Evolutionary conservation across 1,140 invertebrate species (phyloP), one percentile per base, ranked within the genome.

Genomic region (Rhagoletis pomonella): DNA sequence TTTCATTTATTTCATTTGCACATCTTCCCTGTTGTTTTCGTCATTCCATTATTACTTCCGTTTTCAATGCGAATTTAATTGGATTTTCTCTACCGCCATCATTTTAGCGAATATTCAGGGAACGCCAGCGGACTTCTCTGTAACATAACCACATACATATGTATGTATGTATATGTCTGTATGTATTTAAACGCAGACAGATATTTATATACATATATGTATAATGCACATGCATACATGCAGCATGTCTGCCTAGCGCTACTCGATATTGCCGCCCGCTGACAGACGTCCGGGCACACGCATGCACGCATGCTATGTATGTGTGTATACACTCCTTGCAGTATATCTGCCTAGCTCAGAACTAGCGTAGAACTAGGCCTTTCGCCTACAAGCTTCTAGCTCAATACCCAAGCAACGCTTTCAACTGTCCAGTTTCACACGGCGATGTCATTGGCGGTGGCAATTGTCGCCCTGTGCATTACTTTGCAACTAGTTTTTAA

Each of bases 1-100:
- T 58, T 84, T 50, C 14, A 44, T 77, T 86, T 69, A 55, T 64
- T 77, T 84, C 19, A 59, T 86, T 86, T 87, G 58, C 44, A 59
- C 77, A 87, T 85, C 14, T 42, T 50, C 67, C 64, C n/a, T 77
- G 50, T 62, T 86, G 50, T 86, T 62, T 85, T 39, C 77, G 44
- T 86, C 67, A 10, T 88, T 92, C 90, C 90, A 88, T 90, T 90
- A 90, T 92, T 92, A 89, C 91, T 92, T 91, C 90, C 90, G 7
- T 44, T 90, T 91, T 92, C 91, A 92, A 92, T 92, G 91, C 89
- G 90, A 92, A 91, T 92, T 92, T 92, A 92, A 92, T 92, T 92
- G 91, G 91, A 92, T 92, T 92, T 92, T 92, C 91, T 91, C 90
- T 89, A 65, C 5, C 58, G 67, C 65, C 50, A 6, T 19, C 55